A percentile compares a stretch with the other conserved stretches of the same genome.
Conservation (phyloP, 37 sponge, comb jelly and placozoan genomes). For the Geodia barretti region DNA sequence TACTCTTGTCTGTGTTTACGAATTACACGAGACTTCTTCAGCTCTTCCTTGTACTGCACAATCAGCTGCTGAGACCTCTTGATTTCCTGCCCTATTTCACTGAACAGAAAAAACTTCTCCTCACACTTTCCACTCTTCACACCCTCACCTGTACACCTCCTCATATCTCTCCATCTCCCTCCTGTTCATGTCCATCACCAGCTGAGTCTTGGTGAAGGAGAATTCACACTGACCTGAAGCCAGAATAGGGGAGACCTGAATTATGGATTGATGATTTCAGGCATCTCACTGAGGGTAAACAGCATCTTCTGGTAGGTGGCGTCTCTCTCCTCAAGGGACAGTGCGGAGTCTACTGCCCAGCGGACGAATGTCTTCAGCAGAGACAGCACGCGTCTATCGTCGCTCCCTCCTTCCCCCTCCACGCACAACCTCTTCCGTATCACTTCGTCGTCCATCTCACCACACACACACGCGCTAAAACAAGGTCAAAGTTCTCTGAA, state of each 20-base stretch:
- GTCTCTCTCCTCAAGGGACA: constrained; percentile 47
- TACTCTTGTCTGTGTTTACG: constrained; percentile 81
- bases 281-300: constrained; percentile 72
- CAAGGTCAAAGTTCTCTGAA: no score
- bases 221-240: constrained; percentile 64
- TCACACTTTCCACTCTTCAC: no score
- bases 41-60: constrained; percentile 51
- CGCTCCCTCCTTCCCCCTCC: constrained; percentile 95
- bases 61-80: constrained; percentile 61
- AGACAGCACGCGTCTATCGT: constrained; percentile 82
- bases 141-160: constrained; percentile 63
- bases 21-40: constrained; percentile 63
- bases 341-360: constrained; percentile 7
- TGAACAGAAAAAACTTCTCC: background rate
- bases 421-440: constrained; percentile 86
- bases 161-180: constrained; percentile 78
- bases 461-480: no score
- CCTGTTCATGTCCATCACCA: constrained; percentile 85
- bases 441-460: constrained; percentile 73
- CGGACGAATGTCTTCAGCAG: constrained; percentile 85
- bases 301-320: constrained; percentile 87
- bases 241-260: no score
- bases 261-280: no score
- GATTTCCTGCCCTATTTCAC: constrained; percentile 62
- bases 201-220: constrained; percentile 69